Base-by-base conservation (phyloP, 2,113 vertebrate species). In the Prunella fulvescens region DNA sequence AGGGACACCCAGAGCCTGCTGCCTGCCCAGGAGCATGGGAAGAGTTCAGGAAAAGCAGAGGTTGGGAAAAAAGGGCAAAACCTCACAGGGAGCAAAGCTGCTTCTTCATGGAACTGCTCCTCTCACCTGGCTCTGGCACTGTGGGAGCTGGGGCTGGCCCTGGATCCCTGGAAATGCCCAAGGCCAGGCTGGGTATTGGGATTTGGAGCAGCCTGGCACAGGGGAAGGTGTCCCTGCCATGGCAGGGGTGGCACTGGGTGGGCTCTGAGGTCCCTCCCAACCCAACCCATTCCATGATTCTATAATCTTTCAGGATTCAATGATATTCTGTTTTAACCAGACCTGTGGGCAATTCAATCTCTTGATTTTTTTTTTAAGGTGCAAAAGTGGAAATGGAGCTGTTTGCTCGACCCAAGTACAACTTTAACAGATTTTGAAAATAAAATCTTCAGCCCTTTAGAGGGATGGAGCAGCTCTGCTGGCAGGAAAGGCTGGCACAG, bases 231-330 rank as follows among this genome's bases (percentile, higher is more conserved):
- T 39, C 81, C 56, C 58, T 84, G 69, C 57, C 67, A 33, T 20
- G 56, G 45, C 15, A 24, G 19, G 33, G 33, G 15, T 45, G 61
- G 48, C 1, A 5, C 3, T 50, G 44, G 31, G 1, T 51, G 12
- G 1, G 2, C 2, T 61, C 2, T 71, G 0, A 19, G 5, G 3
- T 35, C 15, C 3, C 1, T 31, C 0, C 12, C 31, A 44, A 4
- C 12, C 26, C 39, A 37, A 70, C 7, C 7, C 24, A 60, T 33
- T 11, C 67, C 4, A 3, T 1, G 6, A 6, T 39, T 57, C n/a
- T 14, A 4, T 33, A 26, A 6, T 80, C 37, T 77, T 62, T 58
- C 7, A n/a, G 11, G 19, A 35, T 31, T 29, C 33, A 37, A 19
- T 25, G 40, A 3, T 53, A 19, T 81, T 83, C 58, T 47, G 29